Percentiles rank a stretch among this genome's conserved stretches.
These are phyloP conservation scores for Drosophila bipectinata DNA, from an alignment of 1,140 invertebrate species.

Conservation along the genomic window DNA sequence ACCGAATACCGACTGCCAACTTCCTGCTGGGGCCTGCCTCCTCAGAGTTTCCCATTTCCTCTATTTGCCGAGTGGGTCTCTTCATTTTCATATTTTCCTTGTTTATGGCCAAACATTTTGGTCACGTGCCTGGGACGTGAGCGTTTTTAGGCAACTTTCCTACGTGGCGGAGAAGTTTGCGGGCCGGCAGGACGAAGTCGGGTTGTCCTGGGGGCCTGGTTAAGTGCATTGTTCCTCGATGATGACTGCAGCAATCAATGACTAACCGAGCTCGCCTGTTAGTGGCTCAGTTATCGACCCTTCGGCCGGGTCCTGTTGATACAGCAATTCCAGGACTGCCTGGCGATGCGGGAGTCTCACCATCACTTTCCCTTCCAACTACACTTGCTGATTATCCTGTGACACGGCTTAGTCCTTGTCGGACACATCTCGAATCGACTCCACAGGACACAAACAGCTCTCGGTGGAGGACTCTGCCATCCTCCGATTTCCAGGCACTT, in stretches of 20 bases:
- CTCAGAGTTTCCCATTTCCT: slow-evolving; percentile 13
- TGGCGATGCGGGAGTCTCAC: slow-evolving; percentile 31
- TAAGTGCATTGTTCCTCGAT: slow-evolving; percentile 46
- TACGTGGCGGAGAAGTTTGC: slow-evolving; percentile 18
- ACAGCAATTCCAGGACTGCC: slow-evolving; percentile 20
- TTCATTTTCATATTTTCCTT: slow-evolving; percentile 76
- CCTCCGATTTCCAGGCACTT: slow-evolving; percentile 19
- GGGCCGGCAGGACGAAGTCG: neutral
- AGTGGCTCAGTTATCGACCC: slow-evolving; percentile 16
- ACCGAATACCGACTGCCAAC: slow-evolving; percentile 55
- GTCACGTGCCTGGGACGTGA: slow-evolving; percentile 67
- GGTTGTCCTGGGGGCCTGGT: slow-evolving; percentile 5
- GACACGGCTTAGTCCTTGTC: slow-evolving; percentile 31
- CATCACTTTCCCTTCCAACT: slow-evolving; percentile 12
- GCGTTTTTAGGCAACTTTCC: slow-evolving; percentile 67
- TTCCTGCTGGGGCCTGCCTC: slow-evolving; percentile 17
- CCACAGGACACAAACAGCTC: slow-evolving; percentile 11
- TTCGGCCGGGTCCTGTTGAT: slow-evolving; percentile 9
- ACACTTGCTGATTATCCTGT: slow-evolving; percentile 2
- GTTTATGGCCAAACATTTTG: slow-evolving; percentile 74
- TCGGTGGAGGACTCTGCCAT: neutral
- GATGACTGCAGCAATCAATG: slow-evolving; percentile 51
- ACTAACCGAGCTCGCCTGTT: slow-evolving; percentile 12
- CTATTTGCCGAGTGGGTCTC: slow-evolving; percentile 31
- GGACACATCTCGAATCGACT: slow-evolving; percentile 9